Evolutionary conservation across 2,888 invertebrate species (phyloP).

Genomic region (Biston stratarius): DNA sequence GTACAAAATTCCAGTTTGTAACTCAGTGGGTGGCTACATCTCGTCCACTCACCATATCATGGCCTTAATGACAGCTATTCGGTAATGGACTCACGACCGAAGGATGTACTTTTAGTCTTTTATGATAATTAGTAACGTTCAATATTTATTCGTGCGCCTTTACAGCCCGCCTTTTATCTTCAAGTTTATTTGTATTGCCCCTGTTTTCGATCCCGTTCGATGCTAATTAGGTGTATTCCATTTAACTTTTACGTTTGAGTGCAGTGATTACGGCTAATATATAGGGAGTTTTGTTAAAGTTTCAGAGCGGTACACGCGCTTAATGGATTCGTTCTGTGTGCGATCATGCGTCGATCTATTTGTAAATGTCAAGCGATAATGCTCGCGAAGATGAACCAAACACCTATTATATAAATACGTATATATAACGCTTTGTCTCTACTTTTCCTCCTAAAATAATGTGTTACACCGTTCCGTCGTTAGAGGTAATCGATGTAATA

Average conservation of each 20-base stretch:
- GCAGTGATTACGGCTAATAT: conserved; percentile 48
- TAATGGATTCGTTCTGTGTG: conserved; percentile 31
- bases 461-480: conserved; percentile 69
- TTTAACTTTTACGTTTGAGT: conserved; percentile 57
- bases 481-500: conserved; percentile 76
- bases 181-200: conserved; percentile 76
- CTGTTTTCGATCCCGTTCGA: conserved; percentile 64
- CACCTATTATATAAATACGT: conserved; percentile 29
- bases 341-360: conserved; percentile 37
- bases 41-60: conserved; percentile 65
- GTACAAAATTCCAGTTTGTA: conserved; percentile 64
- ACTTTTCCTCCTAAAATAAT: conserved; percentile 51
- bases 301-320: conserved; percentile 26
- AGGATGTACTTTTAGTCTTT: conserved; percentile 67
- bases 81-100: conserved; percentile 71
- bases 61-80: conserved; percentile 79
- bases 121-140: conserved; percentile 82
- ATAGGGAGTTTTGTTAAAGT: conserved; percentile 35
- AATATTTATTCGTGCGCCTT: conserved; percentile 78
- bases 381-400: conserved; percentile 43
- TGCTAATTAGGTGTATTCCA: conserved; percentile 66
- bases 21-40: conserved; percentile 70
- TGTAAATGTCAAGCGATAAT: conserved; percentile 35
- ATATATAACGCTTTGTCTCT: conserved; percentile 33
- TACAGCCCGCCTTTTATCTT: conserved; percentile 76